Percentiles rank a stretch among this genome's conserved stretches.
Conservation (phyloP, 1,140 invertebrate species). For the Scylla paramamosain region DNA sequence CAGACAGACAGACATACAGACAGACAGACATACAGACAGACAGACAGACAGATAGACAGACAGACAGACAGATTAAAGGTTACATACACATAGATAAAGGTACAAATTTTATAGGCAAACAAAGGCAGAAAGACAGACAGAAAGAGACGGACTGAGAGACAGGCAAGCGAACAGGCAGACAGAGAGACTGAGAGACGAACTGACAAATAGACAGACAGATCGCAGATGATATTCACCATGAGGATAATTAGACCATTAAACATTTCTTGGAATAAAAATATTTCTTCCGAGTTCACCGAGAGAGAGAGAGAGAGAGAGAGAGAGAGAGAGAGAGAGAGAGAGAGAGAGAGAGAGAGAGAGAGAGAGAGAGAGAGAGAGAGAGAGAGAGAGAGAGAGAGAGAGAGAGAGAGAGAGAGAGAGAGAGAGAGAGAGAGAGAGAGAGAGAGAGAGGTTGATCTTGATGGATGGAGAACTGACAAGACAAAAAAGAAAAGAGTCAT, state of each 20-base stretch:
- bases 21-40: too few relatives aligned
- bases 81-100: neutral
- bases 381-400: constrained; percentile 33
- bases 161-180: neutral
- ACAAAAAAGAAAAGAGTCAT: too few relatives aligned
- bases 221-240: too few relatives aligned
- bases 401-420: constrained; percentile 29
- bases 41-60: too few relatives aligned
- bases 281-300: too few relatives aligned
- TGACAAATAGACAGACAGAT: neutral
- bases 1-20: too few relatives aligned
- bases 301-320: constrained; percentile 9
- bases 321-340: neutral
- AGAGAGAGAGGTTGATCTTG: too few relatives aligned
- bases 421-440: too few relatives aligned
- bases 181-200: neutral
- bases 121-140: neutral
- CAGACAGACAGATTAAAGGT: too few relatives aligned
- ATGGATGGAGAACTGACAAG: too few relatives aligned
- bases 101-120: neutral
- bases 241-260: too few relatives aligned
- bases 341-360: constrained; percentile 34
- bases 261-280: too few relatives aligned
- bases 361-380: constrained; percentile 29
- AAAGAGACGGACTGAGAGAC: neutral